Conservation (phyloP, 2,888 invertebrate genomes). For the Alentia gelatinosa region DNA sequence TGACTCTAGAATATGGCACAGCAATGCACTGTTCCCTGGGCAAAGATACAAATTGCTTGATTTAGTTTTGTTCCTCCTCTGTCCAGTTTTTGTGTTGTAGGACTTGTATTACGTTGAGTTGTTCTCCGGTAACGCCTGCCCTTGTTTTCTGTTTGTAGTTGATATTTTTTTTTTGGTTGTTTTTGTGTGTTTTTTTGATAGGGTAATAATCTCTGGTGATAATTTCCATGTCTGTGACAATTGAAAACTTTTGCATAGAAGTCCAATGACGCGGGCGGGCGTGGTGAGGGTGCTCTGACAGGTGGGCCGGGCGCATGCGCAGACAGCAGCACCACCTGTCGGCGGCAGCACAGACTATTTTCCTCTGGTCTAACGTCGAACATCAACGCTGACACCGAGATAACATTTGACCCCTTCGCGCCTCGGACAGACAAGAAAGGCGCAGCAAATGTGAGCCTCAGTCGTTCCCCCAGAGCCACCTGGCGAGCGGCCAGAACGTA, state of each 20-base stretch:
- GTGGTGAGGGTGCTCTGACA: not conserved
- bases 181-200: no score
- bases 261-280: conserved; percentile 8
- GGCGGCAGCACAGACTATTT: no score
- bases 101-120: no score
- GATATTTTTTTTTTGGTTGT: no score
- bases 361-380: no score
- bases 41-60: conserved; percentile 31
- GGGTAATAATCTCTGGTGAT: conserved; percentile 20
- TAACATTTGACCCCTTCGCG: no score
- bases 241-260: conserved; percentile 37
- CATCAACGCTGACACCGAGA: no score
- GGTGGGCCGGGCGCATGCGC: not conserved
- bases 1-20: conserved; percentile 14
- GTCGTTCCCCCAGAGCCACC: no score
- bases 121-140: not conserved
- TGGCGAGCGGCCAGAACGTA: no score
- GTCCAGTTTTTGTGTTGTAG: not conserved
- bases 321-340: not conserved
- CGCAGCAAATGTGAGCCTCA: no score
- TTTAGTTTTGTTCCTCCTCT: not conserved
- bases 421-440: no score
- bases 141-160: no score
- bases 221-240: conserved; percentile 21
- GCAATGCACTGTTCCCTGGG: not conserved